Conservation (phyloP, 2,888 invertebrate species). For the Orthosia cruda region DNA sequence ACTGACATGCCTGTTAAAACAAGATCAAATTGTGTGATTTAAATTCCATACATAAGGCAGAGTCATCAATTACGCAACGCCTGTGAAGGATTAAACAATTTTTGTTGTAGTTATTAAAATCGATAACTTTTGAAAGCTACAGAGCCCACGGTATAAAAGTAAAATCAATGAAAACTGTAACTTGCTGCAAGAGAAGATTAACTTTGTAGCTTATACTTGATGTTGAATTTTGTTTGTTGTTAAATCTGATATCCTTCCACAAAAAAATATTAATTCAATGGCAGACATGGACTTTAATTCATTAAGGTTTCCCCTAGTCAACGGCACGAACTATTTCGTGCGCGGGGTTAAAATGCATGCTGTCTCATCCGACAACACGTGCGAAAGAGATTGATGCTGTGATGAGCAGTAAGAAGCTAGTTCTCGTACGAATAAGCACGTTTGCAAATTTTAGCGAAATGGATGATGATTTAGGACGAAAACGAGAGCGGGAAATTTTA, state of each 20-base stretch:
- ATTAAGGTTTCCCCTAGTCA: no score
- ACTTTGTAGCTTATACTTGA: accelerated
- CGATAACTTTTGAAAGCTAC: constrained; percentile 45
- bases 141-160: constrained; percentile 57
- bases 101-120: constrained; percentile 52
- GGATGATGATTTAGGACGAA: no score
- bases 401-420: no score
- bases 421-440: no score
- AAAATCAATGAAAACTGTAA: constrained; percentile 44
- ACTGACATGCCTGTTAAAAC: not conserved
- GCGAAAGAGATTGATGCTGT: no score
- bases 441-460: no score
- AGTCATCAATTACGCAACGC: constrained; percentile 31
- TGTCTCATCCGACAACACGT: no score
- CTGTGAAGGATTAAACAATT: constrained; percentile 45
- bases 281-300: no score
- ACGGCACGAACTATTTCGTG: no score
- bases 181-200: constrained; percentile 3
- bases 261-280: not conserved
- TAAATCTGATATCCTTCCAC: not conserved
- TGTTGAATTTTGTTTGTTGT: constrained; percentile 12
- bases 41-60: constrained; percentile 6
- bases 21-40: constrained; percentile 14
- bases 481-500: no score
- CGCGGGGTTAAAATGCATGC: no score